Conservation (phyloP, 2,888 invertebrate species). For the Drosophila fulvimacula region DNA sequence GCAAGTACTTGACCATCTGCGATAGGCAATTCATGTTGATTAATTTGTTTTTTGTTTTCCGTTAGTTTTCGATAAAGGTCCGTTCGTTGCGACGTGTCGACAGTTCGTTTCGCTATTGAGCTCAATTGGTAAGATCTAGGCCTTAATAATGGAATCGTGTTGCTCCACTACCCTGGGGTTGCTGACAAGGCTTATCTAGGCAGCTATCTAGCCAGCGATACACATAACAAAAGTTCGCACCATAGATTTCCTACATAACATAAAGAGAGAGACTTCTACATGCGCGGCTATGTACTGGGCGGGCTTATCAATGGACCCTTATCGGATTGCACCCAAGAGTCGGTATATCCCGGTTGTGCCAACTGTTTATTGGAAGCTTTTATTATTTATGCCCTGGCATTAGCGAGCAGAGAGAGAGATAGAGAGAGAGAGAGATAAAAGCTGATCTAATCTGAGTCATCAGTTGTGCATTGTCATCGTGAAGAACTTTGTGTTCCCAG, state of each 20-base stretch:
- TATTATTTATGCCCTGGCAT: slow-evolving; percentile 1
- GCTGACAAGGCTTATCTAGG: slow-evolving; percentile 39
- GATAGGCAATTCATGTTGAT: slow-evolving; percentile 81
- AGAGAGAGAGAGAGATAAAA: slow-evolving; percentile 10
- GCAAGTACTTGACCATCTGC: slow-evolving; percentile 79
- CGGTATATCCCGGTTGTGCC: slow-evolving; percentile 26
- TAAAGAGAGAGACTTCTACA: not conserved
- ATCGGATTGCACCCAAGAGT: slow-evolving; percentile 42
- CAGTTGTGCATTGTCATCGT: not conserved
- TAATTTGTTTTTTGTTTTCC: slow-evolving; percentile 18
- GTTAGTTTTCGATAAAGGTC: slow-evolving; percentile 13
- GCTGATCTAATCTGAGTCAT: slow-evolving; percentile 38
- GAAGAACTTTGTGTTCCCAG: not conserved
- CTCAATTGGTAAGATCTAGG: slow-evolving; percentile 22
- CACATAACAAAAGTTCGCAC: slow-evolving; percentile 36
- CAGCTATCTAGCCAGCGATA: slow-evolving; percentile 30
- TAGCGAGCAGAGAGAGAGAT: not conserved
- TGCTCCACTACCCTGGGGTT: slow-evolving; percentile 11
- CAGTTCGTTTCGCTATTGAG: slow-evolving; percentile 47
- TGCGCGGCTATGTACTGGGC: slow-evolving; percentile 5
- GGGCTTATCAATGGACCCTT: slow-evolving; percentile 60
- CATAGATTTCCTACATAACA: slow-evolving; percentile 8
- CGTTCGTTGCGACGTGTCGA: slow-evolving; percentile 51
- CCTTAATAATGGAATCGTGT: slow-evolving; percentile 58
- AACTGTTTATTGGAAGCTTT: slow-evolving; percentile 12